phyloP scores from a whole-genome alignment of 2,888 invertebrate species.

The Oeneis ivallda region DNA sequence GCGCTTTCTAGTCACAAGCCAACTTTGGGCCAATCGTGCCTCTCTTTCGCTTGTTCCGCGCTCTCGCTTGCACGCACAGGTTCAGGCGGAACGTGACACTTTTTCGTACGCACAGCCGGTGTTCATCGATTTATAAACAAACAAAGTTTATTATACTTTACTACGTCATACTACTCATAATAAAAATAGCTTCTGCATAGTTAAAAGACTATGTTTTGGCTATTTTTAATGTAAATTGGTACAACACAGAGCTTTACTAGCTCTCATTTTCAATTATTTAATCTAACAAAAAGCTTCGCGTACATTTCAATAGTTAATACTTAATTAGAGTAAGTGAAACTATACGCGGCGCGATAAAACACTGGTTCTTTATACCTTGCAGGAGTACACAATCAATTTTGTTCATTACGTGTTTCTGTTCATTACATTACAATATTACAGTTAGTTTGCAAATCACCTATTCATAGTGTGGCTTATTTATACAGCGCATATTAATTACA shows the following conservation, averaged over 20 bases:
- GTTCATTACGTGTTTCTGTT: neutral
- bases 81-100: too few relatives aligned
- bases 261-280: slow-evolving; percentile 5
- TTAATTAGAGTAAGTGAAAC: slow-evolving; percentile 8
- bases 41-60: too few relatives aligned
- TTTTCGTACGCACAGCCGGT: too few relatives aligned
- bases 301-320: neutral
- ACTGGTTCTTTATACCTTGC: neutral
- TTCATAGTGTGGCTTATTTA: too few relatives aligned
- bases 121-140: too few relatives aligned
- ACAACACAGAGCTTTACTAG: neutral
- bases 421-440: neutral
- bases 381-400: too few relatives aligned
- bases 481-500: too few relatives aligned
- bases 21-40: too few relatives aligned
- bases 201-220: neutral
- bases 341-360: neutral
- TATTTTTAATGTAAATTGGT: neutral
- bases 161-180: too few relatives aligned
- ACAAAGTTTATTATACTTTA: too few relatives aligned
- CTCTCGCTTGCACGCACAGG: too few relatives aligned
- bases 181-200: neutral
- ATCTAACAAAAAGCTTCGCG: neutral
- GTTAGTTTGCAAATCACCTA: neutral
- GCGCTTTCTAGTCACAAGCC: too few relatives aligned